Evolutionary conservation across 2,797 vertebrate genomes (phyloP), one percentile per base, ranked within the genome.

Genomic region (Rachycentron canadum): DNA sequence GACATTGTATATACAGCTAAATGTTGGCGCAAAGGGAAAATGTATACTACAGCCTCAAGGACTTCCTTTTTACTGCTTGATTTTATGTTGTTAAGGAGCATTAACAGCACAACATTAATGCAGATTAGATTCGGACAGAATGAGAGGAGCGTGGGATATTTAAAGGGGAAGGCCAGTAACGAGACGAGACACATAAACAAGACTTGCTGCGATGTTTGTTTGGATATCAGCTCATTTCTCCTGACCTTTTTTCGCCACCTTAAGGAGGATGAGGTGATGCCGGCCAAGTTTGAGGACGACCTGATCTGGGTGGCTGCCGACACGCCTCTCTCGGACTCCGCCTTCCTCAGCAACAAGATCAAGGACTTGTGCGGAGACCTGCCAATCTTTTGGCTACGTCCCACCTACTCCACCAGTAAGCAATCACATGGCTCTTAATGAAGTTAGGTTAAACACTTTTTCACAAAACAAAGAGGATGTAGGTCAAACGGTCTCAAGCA

Each of bases 321-420:
- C 3, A 85, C 95, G 56, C 96, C 97, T 9, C 93, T 99, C 77
- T 95, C 97, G 11, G 96, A 96, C 90, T 95, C 91, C 64, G 89
- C 94, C 85, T 98, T 99, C 94, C 91, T 98, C 91, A 98, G 97
- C 91, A 86, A 90, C 86, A 98, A 96, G 94, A 96, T 99, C 81
- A 93, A 95, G 94, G 96, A 98, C 89, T 92, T 99, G 89, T 98
- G 97, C 0, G 91, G 92, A 32, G 94, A 96, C 77, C 96, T 97
- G 89, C 97, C 97, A 11, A 96, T 99, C 94, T 98, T 96, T 95
- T 98, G 97, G 97, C 96, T 99, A 81, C 95, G 94, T 79, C 96
- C 97, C 69, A 96, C 95, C 41, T 97, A 97, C 86, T 93, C 96
- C 5, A 95, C 95, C 93, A 95, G 98, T 99, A 96, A 89, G 90